phyloP scores from a whole-genome alignment of 2,113 vertebrate species.

The Lophochroa leadbeateri region DNA sequence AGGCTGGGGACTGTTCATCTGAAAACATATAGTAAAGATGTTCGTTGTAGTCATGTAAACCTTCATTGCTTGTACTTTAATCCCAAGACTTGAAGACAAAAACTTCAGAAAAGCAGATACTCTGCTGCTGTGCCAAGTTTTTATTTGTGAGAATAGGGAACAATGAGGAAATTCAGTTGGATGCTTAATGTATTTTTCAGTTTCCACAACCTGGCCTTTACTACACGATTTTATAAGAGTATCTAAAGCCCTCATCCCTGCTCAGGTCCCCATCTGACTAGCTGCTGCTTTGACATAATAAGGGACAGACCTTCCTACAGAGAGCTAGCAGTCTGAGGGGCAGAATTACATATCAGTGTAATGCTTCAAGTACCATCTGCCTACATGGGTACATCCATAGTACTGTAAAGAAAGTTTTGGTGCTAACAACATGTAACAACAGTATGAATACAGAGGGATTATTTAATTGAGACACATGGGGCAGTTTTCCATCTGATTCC shows the following conservation, averaged over 20 bases:
- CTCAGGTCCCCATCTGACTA: not conserved
- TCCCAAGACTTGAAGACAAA: constrained; percentile 36
- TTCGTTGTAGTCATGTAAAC: constrained; percentile 26
- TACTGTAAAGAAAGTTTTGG: not conserved
- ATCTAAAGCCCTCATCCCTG: constrained; percentile 5
- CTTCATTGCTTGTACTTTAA: not conserved
- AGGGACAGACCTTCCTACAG: not conserved
- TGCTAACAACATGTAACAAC: not conserved
- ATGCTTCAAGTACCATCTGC: not conserved
- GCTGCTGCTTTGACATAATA: not conserved
- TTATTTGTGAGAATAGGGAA: constrained; percentile 41
- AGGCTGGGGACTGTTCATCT: constrained; percentile 14
- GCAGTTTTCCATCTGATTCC: not conserved
- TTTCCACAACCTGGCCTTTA: constrained; percentile 40
- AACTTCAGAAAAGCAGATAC: constrained; percentile 48
- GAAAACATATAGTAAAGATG: constrained; percentile 42
- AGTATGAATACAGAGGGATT: not conserved
- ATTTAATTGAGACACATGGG: not conserved
- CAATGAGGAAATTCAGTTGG: constrained; percentile 57
- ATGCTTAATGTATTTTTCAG: constrained; percentile 63
- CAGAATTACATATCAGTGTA: not conserved
- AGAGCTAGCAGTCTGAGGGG: not conserved
- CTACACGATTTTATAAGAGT: not conserved
- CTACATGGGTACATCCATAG: not conserved
- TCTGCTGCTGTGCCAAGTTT: constrained; percentile 41